Conservation (phyloP, 1,140 invertebrate species). For the Hydropsyche tenuis region DNA sequence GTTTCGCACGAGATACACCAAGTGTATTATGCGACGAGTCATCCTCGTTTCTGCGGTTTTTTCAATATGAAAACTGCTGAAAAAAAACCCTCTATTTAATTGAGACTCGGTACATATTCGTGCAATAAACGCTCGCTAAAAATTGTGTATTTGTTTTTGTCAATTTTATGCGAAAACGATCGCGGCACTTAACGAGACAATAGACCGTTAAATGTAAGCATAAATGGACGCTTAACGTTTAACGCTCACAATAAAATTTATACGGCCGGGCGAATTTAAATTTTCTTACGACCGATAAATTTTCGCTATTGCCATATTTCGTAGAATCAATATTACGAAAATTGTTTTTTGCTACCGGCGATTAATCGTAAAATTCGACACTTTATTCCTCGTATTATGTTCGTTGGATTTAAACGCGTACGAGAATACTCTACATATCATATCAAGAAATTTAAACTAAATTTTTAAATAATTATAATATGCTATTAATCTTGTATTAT, state of each 20-base stretch:
- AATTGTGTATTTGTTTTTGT: no score
- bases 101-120: no score
- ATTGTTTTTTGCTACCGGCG: background rate
- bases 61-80: no score
- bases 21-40: background rate
- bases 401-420: no score
- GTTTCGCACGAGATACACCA: slow-evolving; percentile 8
- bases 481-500: no score
- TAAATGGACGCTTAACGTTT: slow-evolving; percentile 14
- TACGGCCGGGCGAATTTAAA: slow-evolving; percentile 4
- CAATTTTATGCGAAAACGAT: slow-evolving; percentile 3
- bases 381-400: background rate
- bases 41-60: no score
- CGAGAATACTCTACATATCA: no score
- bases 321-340: slow-evolving; percentile 7
- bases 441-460: no score
- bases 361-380: slow-evolving; percentile 8
- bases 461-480: no score
- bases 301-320: slow-evolving; percentile 8
- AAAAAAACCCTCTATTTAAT: no score
- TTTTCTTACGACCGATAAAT: slow-evolving; percentile 15
- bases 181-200: slow-evolving; percentile 4
- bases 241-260: slow-evolving; percentile 16
- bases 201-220: slow-evolving; percentile 7
- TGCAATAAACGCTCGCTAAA: no score